A percentile compares a stretch with the other conserved stretches of the same genome.
Conservation (phyloP, 2,113 vertebrate genomes). For the Telmatochromis sp. region DNA sequence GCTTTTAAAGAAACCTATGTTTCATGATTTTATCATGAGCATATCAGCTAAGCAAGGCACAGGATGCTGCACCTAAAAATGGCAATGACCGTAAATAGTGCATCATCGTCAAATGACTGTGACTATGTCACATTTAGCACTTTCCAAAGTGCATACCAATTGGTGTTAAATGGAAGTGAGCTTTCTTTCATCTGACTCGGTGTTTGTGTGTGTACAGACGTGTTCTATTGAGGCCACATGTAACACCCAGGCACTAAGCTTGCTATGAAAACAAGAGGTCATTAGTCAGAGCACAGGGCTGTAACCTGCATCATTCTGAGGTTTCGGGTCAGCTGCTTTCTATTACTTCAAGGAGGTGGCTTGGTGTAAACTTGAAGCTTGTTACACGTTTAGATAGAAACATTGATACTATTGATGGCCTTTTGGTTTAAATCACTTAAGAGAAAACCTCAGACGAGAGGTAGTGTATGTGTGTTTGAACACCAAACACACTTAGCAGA, state of each 20-base stretch:
- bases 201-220: slow-evolving; percentile 16
- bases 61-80: neutral
- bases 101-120: neutral
- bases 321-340: slow-evolving; percentile 67
- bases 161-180: slow-evolving; percentile 36
- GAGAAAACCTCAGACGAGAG: neutral
- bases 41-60: neutral
- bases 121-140: neutral
- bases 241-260: slow-evolving; percentile 49
- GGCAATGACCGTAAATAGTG: neutral
- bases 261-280: slow-evolving; percentile 63
- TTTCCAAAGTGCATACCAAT: slow-evolving; percentile 5
- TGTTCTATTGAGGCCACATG: slow-evolving; percentile 62
- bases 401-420: slow-evolving; percentile 38
- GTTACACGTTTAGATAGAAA: slow-evolving; percentile 62
- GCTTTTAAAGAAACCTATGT: neutral
- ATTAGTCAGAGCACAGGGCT: slow-evolving; percentile 35
- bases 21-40: neutral
- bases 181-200: slow-evolving; percentile 53
- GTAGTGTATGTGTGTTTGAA: neutral
- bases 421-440: slow-evolving; percentile 6
- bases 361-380: slow-evolving; percentile 33
- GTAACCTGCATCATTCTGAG: slow-evolving; percentile 49
- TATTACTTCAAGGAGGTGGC: slow-evolving; percentile 52
- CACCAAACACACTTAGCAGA: neutral